Conservation (phyloP, 2,113 vertebrate genomes). For the Trachemys scripta region DNA sequence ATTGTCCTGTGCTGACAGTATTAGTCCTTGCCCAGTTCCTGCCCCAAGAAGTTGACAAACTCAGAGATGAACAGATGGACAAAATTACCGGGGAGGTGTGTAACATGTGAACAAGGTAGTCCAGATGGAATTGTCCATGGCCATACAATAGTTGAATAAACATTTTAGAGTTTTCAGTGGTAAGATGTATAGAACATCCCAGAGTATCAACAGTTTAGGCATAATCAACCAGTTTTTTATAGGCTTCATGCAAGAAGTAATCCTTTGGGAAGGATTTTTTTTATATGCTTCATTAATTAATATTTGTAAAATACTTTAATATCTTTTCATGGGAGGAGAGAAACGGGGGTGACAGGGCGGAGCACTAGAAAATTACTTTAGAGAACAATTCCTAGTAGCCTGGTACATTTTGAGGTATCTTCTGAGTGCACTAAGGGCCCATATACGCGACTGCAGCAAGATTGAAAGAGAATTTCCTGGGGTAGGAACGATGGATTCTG, state of each 20-base stretch:
- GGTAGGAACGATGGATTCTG: not conserved
- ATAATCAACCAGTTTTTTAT: not conserved
- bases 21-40: not conserved
- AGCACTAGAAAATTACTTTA: not conserved
- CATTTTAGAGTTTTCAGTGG: not conserved
- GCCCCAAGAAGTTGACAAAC: not conserved
- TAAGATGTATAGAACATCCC: not conserved
- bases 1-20: not conserved
- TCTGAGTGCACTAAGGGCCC: not conserved
- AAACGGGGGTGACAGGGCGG: not conserved
- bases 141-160: not conserved
- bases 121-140: not conserved
- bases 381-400: not conserved
- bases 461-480: not conserved
- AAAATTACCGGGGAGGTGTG: not conserved
- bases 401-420: not conserved
- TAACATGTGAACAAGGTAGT: not conserved
- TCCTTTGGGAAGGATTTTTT: not conserved
- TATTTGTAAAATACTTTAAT: not conserved
- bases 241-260: not conserved
- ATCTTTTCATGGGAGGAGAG: accelerated
- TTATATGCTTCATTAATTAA: not conserved
- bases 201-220: not conserved
- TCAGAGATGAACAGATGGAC: slow-evolving; percentile 3
- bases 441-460: not conserved